Evolutionary conservation across 1,140 invertebrate genomes (phyloP), one percentile per base, ranked within the genome.

Genomic region (Drosophila insularis): DNA sequence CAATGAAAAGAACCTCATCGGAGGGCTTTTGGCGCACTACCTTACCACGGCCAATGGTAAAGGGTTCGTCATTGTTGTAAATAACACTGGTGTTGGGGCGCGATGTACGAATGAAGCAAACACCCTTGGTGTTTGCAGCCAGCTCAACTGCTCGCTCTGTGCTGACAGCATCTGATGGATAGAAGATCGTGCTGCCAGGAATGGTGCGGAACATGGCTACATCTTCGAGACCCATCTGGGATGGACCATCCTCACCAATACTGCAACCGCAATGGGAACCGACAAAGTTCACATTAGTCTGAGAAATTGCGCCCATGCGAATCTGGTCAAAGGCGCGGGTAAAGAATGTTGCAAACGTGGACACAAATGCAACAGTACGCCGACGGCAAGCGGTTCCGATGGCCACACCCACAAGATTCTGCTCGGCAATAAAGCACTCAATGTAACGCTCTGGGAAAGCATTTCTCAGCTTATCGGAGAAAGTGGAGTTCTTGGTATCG

Each of bases 181-280:
- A 99, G 93, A 99, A 99, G 0, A 99, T 96, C 2, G 98, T 99
- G 66, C 96, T 95, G 50, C 96, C 96, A 39, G 98, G 98, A 75
- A 99, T 95, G 10, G 96, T 92, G 60, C 99, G 94, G 94, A 99
- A 99, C 94, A 99, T 95, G 0, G 98, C 97, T 40, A 99, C 92
- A 92, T 99, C 99, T 93, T 99, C 99, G 0, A 99, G 93, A 50
- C 97, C 99, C 99, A 99, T 99, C 93, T 99, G 99, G 58, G 97
- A 98, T n/a, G 99, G 98, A 4, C 99, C 99, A 93, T 99, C 98
- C 92, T 99, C 98, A 58, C 98, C 98, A 90, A 97, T 97, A 78
- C 97, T 98, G 27, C 99, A 95, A 63, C 99, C 99, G 92, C 97
- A 98, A 93, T 99, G 99, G 7, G 98, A 99, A 13, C 96, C 96